Evolutionary conservation across 2,113 vertebrate species (phyloP), one percentile per base, ranked within the genome.

Genomic region (Ramphastos sulfuratus): DNA sequence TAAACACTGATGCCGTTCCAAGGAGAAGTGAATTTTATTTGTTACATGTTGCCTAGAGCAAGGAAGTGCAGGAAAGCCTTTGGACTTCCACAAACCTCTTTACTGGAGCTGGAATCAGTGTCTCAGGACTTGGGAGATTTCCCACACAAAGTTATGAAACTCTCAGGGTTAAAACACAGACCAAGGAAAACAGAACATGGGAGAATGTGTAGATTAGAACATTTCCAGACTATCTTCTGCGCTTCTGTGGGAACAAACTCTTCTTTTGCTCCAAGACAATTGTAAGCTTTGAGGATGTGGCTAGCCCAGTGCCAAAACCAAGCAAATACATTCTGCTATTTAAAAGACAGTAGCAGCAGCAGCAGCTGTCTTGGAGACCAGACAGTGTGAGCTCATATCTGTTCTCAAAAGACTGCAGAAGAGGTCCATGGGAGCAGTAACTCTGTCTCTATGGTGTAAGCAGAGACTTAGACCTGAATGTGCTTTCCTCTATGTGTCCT

Each of bases 351-450:
- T 91, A 79, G 91, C 85, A 85, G 33, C 75, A 85, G 33, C 75
- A 93, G 93, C 92, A 94, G 94, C 94, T 96, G 76, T 71, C 52
- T 75, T 90, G 88, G 92, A 94, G 64, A 44, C 18, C 66, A 82
- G 61, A 85, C 79, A 77, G 31, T 4, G 20, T 90, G 92, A 85
- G 52, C 48, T 83, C 64, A 66, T 82, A 48, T 85, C 48, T 81
- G 56, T 21, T 96, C 93, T 95, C 82, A 81, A 16, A 96, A 85
- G 93, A 27, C 48, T 55, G 15, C 28, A 81, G 72, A 85, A 65
- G 48, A 60, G 2, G 60, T 67, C 37, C 64, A 52, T 42, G 87
- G 76, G 90, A 91, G 28, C 44, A 74, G 10, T 48, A 91, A 81
- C 14, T 23, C 7, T 23, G 59, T 85, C 71, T 85, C 85, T 76